A percentile compares a stretch with the other conserved stretches of the same genome.
Conservation (phyloP, 2,797 vertebrate species). For the Heteromormyrus szaboi region DNA sequence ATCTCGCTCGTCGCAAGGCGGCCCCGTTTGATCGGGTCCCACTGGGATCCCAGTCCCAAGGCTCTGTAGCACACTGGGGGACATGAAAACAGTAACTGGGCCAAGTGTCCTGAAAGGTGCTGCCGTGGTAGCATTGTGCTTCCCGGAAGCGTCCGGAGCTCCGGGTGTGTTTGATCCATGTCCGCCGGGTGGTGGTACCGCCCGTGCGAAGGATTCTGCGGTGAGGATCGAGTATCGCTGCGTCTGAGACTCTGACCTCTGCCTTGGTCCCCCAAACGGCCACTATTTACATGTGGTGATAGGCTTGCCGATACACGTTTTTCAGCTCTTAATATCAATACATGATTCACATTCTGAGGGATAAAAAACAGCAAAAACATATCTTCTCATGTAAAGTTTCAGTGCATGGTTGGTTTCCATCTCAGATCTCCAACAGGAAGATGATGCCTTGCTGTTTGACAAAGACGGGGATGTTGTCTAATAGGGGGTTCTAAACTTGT, state of each 20-base stretch:
- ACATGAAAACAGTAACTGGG: neutral
- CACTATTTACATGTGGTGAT: neutral
- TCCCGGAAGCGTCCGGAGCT: neutral
- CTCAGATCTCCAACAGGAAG: neutral
- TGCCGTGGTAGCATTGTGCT: neutral
- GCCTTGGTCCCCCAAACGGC: neutral
- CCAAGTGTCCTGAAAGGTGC: neutral
- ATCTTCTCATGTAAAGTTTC: neutral
- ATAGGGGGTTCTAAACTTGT: neutral
- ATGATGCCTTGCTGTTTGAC: neutral
- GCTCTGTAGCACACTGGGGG: neutral
- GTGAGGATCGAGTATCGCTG: neutral
- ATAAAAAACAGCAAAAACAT: neutral
- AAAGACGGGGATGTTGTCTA: neutral
- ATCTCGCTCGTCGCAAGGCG: neutral
- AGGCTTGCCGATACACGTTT: neutral
- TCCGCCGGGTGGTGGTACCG: neutral
- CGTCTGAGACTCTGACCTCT: neutral
- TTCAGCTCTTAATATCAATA: neutral
- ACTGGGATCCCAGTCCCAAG: neutral
- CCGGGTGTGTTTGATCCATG: neutral
- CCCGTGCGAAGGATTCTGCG: neutral
- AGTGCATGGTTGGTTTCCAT: neutral
- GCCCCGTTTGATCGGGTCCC: neutral
- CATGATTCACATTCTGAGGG: neutral